These are phyloP conservation scores for Ctenodactylus gundi DNA, from an alignment of 2,113 vertebrate species.

Conservation along the genomic window DNA sequence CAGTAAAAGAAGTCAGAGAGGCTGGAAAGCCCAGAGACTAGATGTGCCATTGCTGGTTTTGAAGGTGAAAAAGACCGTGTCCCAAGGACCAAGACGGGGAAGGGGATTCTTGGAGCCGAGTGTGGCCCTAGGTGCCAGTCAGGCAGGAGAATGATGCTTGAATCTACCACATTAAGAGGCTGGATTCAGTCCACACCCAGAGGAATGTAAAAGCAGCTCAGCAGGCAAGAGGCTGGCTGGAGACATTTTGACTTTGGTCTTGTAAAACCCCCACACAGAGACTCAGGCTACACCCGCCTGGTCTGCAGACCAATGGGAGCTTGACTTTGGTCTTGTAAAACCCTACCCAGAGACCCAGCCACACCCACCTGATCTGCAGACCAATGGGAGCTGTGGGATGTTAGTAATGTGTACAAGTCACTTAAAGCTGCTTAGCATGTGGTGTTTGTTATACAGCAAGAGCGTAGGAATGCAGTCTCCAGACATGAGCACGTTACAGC, in stretches of 20 bases:
- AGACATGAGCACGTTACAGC: not conserved
- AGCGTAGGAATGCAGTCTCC: not conserved
- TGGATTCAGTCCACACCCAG: not conserved
- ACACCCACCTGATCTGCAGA: not conserved
- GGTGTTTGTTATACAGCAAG: accelerated
- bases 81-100: not conserved
- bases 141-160: not conserved
- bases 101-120: not conserved
- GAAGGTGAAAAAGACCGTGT: not conserved
- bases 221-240: no score
- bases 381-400: no score
- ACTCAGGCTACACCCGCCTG: not conserved
- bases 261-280: not conserved
- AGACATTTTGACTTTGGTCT: not conserved
- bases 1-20: not conserved
- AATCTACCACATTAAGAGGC: not conserved
- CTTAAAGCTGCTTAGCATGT: not conserved
- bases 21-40: not conserved
- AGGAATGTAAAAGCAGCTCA: not conserved
- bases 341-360: not conserved
- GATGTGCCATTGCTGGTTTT: accelerated
- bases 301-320: no score
- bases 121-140: accelerated
- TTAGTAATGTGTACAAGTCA: not conserved
- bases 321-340: not conserved